phyloP scores from a whole-genome alignment of 2,113 vertebrate genomes.

The Castor canadensis region DNA sequence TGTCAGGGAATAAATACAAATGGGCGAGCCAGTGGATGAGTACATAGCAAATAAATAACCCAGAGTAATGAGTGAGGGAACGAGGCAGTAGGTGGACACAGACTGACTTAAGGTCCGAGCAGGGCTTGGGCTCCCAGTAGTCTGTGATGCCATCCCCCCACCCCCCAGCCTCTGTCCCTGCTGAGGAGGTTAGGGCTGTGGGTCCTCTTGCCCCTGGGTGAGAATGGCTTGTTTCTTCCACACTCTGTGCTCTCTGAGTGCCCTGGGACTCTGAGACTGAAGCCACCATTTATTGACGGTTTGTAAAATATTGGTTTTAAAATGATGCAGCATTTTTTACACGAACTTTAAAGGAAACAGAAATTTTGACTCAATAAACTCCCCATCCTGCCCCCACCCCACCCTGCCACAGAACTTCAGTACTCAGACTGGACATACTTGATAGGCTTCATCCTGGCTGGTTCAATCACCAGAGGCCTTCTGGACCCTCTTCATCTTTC shows the following conservation, averaged over 20 bases:
- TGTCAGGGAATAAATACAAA: not conserved
- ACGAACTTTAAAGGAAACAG: slow-evolving; percentile 63
- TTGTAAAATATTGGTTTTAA: not conserved
- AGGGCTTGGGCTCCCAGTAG: not conserved
- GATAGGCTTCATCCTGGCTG: not conserved
- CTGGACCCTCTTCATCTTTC: not conserved
- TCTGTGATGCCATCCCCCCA: too few species aligned
- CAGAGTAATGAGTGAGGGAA: rapidly evolving
- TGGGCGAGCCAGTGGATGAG: not conserved
- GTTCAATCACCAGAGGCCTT: not conserved
- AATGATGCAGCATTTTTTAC: slow-evolving; percentile 49
- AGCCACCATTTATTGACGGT: rapidly evolving
- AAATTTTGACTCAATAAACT: not conserved
- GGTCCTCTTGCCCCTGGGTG: not conserved
- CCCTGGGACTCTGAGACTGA: not conserved
- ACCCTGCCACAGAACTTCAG: not conserved
- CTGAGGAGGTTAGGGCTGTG: not conserved
- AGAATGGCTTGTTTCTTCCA: not conserved
- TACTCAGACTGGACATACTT: not conserved
- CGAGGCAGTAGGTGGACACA: too few species aligned
- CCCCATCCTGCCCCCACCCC: rapidly evolving
- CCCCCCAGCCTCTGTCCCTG: not conserved
- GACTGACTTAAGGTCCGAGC: not conserved
- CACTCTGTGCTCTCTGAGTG: not conserved
- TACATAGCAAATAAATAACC: not conserved